Base-by-base conservation (phyloP, 92 coral and sea anemone species). In the Epizoanthus fatuus region DNA sequence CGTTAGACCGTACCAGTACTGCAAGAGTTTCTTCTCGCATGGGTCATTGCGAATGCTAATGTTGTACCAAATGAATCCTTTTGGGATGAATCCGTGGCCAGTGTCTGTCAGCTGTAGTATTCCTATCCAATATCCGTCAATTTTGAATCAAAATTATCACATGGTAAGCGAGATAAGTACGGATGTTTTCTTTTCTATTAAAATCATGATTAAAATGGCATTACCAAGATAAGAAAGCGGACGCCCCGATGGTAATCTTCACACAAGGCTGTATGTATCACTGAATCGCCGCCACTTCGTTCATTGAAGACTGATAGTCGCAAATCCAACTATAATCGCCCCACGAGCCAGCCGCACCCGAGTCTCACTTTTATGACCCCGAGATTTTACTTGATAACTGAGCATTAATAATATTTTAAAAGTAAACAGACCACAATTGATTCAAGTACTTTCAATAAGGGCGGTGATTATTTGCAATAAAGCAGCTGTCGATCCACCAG, bases 221-320 rank as follows among this genome's bases (percentile, higher is more conserved):
- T 40, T 19, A 44, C 49, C 25, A 58, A 40, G 82, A 77, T 77
- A 77, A 77, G 70, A 37, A 2, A 62, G 35, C 12, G 69, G 69
- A 77, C 82, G 69, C 54, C 82, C 63, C 49, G 58, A 77, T 77
- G 82, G 82, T 44, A 60, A 77, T 77, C 82, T 59, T 32, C 6
- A 8, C 53, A 49, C 53, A 49, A 49, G 49, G 32, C 14, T 16
- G 66, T 75, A 75, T 16, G 66, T 75, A 75, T 75, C 54, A 35
- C 63, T 12, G 29, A 58, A 44, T 60, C 70, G 56, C 82, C 56
- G 70, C 82, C 57, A 11, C 70, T 77, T 59, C 56, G 40, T 52
- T 60, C 71, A 19, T 52, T 5, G 47, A 40, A 62, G 49, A 37
- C 35, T 59, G 82, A 77, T 55, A 77, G 29, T 20, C 55, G 44